A percentile compares a stretch with the other conserved stretches of the same genome.
phyloP scores from a whole-genome alignment of 2,113 vertebrate genomes.

The Elephas maximus region DNA sequence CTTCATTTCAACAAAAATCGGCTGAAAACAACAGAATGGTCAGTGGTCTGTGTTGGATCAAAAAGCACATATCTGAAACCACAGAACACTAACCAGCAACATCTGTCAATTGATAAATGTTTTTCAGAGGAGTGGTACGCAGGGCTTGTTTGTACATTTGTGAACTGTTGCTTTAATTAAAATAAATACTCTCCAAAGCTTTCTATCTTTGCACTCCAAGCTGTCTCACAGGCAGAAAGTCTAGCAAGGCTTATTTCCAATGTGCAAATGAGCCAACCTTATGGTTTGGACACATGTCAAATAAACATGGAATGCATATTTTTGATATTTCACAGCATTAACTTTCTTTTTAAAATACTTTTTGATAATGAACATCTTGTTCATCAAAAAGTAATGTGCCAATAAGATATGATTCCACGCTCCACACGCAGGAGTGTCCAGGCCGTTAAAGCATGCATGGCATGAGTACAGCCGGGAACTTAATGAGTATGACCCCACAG shows the following conservation, averaged over 20 bases:
- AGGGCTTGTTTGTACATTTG: conserved; percentile 44
- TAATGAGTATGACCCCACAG: neutral
- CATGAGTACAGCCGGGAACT: conserved; percentile 38
- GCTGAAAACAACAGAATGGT: neutral
- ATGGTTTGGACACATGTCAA: conserved; percentile 75
- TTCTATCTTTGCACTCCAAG: conserved; percentile 75
- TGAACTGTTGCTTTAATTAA: conserved; percentile 71
- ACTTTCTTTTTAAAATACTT: conserved; percentile 61
- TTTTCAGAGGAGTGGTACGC: neutral
- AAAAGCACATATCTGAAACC: neutral
- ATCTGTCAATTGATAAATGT: conserved; percentile 22
- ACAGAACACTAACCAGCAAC: conserved; percentile 59
- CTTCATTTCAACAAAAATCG: conserved; percentile 32
- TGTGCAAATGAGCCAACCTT: conserved; percentile 73
- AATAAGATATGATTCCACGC: conserved; percentile 75
- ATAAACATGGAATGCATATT: conserved; percentile 70
- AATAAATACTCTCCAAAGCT: conserved; percentile 66
- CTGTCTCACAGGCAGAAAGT: conserved; percentile 72
- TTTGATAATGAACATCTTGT: conserved; percentile 51
- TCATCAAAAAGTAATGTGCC: conserved; percentile 72
- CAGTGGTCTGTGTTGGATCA: neutral
- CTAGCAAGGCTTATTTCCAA: conserved; percentile 75
- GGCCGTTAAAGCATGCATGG: conserved; percentile 39
- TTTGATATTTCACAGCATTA: conserved; percentile 73
- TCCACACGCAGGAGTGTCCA: conserved; percentile 61